These are phyloP conservation scores for Octopus sinensis DNA, from an alignment of 1,140 invertebrate genomes.

Conservation along the genomic window DNA sequence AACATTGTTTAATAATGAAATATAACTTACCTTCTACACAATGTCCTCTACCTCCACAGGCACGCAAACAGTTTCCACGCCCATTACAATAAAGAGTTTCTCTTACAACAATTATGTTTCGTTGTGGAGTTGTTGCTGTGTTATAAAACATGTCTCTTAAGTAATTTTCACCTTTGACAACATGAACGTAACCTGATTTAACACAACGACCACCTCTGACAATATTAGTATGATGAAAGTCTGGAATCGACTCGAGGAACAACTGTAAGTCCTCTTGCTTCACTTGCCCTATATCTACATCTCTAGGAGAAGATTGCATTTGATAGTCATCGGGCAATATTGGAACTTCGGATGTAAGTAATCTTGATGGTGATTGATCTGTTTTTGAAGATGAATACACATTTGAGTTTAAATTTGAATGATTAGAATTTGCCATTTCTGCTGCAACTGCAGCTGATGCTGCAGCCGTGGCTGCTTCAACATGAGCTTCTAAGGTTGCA, in stretches of 20 bases:
- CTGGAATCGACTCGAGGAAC: background rate
- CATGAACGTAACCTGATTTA: background rate
- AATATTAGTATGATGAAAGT: background rate
- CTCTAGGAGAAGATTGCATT: background rate
- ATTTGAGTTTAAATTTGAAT: background rate
- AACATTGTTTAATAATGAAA: background rate
- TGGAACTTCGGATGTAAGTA: background rate
- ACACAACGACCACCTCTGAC: background rate
- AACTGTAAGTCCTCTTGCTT: background rate
- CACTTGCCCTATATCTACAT: background rate
- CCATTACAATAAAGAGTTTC: slow-evolving; percentile 50
- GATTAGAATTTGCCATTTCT: background rate
- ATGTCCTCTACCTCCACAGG: slow-evolving; percentile 45
- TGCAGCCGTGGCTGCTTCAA: background rate
- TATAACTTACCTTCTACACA: slow-evolving; percentile 42
- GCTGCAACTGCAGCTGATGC: background rate
- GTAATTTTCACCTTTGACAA: slow-evolving; percentile 2
- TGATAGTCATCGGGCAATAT: background rate
- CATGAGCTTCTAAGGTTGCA: background rate
- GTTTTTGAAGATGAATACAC: background rate
- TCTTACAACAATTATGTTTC: slow-evolving; percentile 47
- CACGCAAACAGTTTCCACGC: slow-evolving; percentile 43
- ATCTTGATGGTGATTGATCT: background rate
- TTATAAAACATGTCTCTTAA: background rate
- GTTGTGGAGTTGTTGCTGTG: background rate